Evolutionary conservation across 2,113 vertebrate genomes (phyloP).

Genomic region (Zosterops lateralis): DNA sequence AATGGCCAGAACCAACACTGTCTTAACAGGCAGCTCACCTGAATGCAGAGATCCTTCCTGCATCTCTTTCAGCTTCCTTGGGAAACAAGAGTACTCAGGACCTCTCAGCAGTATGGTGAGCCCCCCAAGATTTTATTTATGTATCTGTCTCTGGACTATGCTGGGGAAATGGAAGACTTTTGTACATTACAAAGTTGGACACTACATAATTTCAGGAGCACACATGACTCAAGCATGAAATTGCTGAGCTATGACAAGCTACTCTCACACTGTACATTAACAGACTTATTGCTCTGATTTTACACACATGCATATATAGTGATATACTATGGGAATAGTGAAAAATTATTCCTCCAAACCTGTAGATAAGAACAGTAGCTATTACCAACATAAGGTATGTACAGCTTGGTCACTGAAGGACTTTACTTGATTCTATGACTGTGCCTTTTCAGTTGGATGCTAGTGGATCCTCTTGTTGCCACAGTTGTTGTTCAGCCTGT

Average conservation of each 20-base stretch:
- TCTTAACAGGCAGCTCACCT: not conserved
- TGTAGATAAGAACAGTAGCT: not conserved
- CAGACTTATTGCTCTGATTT: not conserved
- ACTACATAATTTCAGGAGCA: constrained; percentile 6
- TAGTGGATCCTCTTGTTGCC: not conserved
- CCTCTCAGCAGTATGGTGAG: not conserved
- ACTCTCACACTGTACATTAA: not conserved
- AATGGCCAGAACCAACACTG: not conserved
- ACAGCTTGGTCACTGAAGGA: not conserved
- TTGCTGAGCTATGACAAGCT: not conserved
- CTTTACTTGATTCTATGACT: not conserved
- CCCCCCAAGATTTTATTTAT: not conserved
- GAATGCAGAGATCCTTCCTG: not conserved
- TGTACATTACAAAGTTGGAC: not conserved
- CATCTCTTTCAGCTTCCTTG: not conserved
- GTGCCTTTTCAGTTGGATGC: not conserved
- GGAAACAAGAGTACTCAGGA: not conserved
- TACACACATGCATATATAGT: not conserved
- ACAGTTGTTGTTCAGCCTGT: constrained; percentile 4
- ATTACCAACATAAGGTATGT: not conserved
- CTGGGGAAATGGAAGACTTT: constrained; percentile 1
- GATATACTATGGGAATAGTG: not conserved
- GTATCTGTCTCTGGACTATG: not conserved
- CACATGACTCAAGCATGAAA: not conserved
- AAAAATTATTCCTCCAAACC: not conserved